Evolutionary conservation across 2,113 vertebrate genomes (phyloP).

Genomic region (Hemiscyllium ocellatum): DNA sequence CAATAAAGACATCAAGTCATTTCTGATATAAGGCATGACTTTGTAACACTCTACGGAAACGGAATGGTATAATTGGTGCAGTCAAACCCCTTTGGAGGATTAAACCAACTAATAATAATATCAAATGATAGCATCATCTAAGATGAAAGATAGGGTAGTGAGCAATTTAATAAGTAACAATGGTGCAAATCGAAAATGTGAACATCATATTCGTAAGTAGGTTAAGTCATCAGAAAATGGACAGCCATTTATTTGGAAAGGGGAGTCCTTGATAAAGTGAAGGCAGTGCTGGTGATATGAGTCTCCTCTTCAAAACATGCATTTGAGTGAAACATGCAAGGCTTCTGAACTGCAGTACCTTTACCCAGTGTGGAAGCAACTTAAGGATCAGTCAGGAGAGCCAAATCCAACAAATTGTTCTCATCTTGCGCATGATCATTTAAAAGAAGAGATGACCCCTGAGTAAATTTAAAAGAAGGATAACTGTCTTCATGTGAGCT

Average conservation of each 20-base stretch:
- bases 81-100: background rate
- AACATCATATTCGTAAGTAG: background rate
- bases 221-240: background rate
- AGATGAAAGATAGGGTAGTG: background rate
- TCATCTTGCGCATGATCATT: background rate
- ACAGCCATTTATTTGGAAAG: background rate
- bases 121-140: background rate
- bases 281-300: background rate
- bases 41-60: background rate
- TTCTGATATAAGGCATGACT: too few species aligned
- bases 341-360: background rate
- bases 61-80: background rate
- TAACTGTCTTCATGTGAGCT: background rate
- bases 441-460: background rate
- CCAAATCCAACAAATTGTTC: background rate
- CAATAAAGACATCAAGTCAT: too few species aligned
- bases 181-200: background rate
- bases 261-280: background rate
- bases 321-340: background rate
- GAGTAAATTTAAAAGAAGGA: background rate
- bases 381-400: background rate
- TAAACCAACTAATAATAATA: background rate
- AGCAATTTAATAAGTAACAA: background rate
- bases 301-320: background rate
- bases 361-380: background rate